Evolutionary conservation across 2,113 vertebrate species (phyloP), one percentile per base, ranked within the genome.

Genomic region (Carassius gibelio): DNA sequence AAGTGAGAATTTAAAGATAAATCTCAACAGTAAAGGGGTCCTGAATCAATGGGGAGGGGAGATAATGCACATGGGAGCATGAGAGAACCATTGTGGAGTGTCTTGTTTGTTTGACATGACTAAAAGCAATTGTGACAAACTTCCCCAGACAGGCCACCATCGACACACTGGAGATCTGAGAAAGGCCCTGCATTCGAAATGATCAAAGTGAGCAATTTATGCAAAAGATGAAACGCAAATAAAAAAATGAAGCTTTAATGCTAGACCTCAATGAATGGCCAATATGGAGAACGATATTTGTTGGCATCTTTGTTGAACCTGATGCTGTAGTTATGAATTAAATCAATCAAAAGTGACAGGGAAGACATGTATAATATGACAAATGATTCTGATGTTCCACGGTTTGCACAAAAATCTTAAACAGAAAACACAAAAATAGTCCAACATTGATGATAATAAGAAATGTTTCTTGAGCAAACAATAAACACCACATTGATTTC

Each of bases 121-220:
- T 78, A 13, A 78, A 38, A 84, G 74, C 23, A 77, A 66, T 84
- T 66, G 74, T 52, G 59, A 76, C 45, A 84, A 84, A 55, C 45
- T 42, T 69, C 59, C 76, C 14, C 10, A 84, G 8, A 48, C 30
- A 75, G 42, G n/a, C 72, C 42, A 8, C 10, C 48, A 79, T 68
- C 36, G 11, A 26, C 23, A 69, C 62, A 75, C 36, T 38, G 2
- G 30, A 59, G 48, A 85, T 79, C 52, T 69, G 8, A 84, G 61
- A 30, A 77, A 79, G 34, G n/a, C n/a, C 74, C 62, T 23, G 55
- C 77, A 64, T 64, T 45, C 6, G 17, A 45, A 5, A 23, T 64
- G 55, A 42, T 80, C 55, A 80, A 78, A 78, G 75, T 1, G 2
- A 78, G 52, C 17, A 34, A 59, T 78, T 78, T 34, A 10, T 36